Evolutionary conservation across 2,797 vertebrate species (phyloP).

Genomic region (Gallinago solitaria): DNA sequence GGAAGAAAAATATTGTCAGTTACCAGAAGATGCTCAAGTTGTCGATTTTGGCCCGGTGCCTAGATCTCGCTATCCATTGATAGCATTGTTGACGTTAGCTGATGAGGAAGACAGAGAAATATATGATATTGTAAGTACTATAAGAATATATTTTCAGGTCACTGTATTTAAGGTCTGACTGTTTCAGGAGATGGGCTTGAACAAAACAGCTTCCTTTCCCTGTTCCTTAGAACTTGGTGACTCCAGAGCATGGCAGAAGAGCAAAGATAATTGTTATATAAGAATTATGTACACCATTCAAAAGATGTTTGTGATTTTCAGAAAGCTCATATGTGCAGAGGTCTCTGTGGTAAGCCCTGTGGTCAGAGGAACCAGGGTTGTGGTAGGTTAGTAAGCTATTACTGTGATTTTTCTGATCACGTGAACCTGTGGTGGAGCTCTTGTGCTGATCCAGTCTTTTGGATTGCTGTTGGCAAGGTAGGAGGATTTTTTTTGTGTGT

Average conservation of each 20-base stretch:
- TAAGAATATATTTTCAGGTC: background rate
- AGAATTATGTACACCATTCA: background rate
- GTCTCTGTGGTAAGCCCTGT: background rate
- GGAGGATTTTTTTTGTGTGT: background rate
- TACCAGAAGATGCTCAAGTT: conserved; percentile 81
- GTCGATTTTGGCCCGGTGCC: conserved; percentile 88
- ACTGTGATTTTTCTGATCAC: background rate
- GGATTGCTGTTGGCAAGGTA: background rate
- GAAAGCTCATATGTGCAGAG: background rate
- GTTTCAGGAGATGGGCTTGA: background rate
- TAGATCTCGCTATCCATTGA: conserved; percentile 86
- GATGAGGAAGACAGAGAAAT: conserved; percentile 81
- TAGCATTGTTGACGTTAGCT: conserved; percentile 86
- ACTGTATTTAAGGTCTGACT: background rate
- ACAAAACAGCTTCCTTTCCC: background rate
- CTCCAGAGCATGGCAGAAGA: background rate
- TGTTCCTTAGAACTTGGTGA: background rate
- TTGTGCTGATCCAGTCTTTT: fast-evolving
- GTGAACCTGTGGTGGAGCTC: background rate
- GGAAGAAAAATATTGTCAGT: conserved; percentile 78
- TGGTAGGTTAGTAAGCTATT: background rate
- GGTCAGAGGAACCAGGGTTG: background rate
- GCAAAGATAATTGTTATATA: background rate
- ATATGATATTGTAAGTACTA: conserved; percentile 89
- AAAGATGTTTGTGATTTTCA: background rate